Percentiles rank a stretch among this genome's conserved stretches.
Evolutionary conservation across 2,888 invertebrate species (phyloP).

Genomic region (Apomyelois bistriatella): DNA sequence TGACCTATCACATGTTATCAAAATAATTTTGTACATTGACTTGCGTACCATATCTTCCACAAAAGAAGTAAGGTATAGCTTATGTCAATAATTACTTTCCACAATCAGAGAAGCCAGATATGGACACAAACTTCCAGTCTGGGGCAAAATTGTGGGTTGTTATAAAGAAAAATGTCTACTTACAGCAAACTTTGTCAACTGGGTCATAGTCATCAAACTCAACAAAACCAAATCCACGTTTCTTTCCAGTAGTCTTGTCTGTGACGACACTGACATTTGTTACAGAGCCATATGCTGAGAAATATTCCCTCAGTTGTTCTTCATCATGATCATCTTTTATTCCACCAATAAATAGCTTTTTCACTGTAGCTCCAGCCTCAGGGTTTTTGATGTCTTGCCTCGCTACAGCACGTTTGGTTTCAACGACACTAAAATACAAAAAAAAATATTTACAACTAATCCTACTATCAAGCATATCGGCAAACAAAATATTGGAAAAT

Average conservation of each 20-base stretch:
- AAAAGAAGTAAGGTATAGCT: conserved; percentile 64
- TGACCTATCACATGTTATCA: background rate
- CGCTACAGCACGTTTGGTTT: conserved; percentile 98
- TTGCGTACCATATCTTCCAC: conserved; percentile 70
- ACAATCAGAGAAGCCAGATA: conserved; percentile 75
- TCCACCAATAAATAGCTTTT: conserved; percentile 97
- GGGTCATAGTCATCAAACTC: conserved; percentile 98
- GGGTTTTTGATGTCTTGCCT: conserved; percentile 94
- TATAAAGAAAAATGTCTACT: conserved; percentile 65
- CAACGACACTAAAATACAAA: conserved; percentile 85
- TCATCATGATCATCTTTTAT: conserved; percentile 97
- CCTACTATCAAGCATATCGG: no score
- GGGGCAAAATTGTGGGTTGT: conserved; percentile 72
- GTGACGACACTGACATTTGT: conserved; percentile 93
- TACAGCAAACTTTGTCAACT: conserved; percentile 97
- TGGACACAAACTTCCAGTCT: conserved; percentile 64
- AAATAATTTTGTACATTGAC: conserved; percentile 58
- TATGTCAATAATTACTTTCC: conserved; percentile 69
- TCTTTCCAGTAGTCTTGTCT: conserved; percentile 95
- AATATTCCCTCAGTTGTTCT: conserved; percentile 91
- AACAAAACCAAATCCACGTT: conserved; percentile 97
- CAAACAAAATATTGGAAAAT: no score
- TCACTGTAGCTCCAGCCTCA: conserved; percentile 95
- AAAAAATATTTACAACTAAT: background rate
- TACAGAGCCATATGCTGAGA: conserved; percentile 90